Evolutionary conservation across 2,888 invertebrate species (phyloP).

Genomic region (Malthinus seriepunctatus): DNA sequence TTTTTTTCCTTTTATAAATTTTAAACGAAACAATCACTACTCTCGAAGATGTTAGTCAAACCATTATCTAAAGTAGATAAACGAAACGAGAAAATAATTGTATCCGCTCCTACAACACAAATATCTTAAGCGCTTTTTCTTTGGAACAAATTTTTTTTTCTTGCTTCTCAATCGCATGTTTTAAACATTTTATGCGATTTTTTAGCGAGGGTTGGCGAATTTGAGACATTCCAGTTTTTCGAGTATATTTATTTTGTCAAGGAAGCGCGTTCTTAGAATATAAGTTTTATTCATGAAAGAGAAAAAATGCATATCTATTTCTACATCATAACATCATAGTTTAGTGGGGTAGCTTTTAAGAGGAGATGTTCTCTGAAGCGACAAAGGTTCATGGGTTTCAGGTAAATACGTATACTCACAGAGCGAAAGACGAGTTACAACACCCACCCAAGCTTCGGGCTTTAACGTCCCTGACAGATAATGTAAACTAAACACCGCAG

Average conservation of each 20-base stretch:
- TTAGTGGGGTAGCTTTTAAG: constrained; percentile 26
- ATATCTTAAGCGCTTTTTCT: constrained; percentile 8
- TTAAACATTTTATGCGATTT: constrained; percentile 15
- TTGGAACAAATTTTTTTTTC: constrained; percentile 9
- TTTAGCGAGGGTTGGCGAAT: constrained; percentile 2
- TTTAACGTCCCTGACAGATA: constrained; percentile 27
- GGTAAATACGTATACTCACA: constrained; percentile 25
- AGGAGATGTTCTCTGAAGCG: constrained; percentile 26
- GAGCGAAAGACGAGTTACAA: constrained; percentile 5
- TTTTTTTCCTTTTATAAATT: too few relatives aligned
- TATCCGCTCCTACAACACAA: constrained; percentile 3
- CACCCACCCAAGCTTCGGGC: constrained; percentile 27
- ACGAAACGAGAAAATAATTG: constrained; percentile 14
- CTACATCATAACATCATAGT: constrained; percentile 15
- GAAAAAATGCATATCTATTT: constrained; percentile 29
- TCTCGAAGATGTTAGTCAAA: neutral
- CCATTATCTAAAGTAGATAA: constrained; percentile 10
- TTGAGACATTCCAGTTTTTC: constrained; percentile 11
- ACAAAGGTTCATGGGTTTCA: constrained; percentile 30
- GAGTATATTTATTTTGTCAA: constrained; percentile 15
- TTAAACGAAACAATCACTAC: too few relatives aligned
- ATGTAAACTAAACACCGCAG: constrained; percentile 34
- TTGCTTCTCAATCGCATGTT: constrained; percentile 4
- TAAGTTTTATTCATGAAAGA: constrained; percentile 6
- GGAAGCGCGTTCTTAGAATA: neutral